Evolutionary conservation across 2,888 invertebrate species (phyloP).

Genomic region (Nemurella pictetii): DNA sequence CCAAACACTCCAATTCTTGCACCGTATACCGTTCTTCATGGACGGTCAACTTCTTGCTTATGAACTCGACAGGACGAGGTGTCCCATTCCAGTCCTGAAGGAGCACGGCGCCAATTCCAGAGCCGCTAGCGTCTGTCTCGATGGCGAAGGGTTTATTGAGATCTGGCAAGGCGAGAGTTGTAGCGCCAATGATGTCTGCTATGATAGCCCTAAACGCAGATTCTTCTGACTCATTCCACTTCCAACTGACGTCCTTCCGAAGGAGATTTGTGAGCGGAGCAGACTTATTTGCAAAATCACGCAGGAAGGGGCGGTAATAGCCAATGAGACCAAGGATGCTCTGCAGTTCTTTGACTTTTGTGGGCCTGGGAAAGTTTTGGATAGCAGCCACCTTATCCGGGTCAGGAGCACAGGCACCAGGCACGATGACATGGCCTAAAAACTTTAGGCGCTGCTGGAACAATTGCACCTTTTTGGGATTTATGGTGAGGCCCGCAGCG

Average conservation of each 20-base stretch:
- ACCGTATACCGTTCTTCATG: not conserved
- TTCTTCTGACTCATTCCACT: not conserved
- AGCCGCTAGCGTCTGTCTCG: not conserved
- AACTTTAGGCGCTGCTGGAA: not conserved
- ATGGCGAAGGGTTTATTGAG: not conserved
- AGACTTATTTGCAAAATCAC: not conserved
- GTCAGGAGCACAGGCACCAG: not conserved
- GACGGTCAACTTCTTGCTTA: not conserved
- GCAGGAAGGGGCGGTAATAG: constrained; percentile 1
- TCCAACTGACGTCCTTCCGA: constrained; percentile 5
- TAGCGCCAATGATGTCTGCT: not conserved
- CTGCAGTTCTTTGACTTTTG: constrained; percentile 6
- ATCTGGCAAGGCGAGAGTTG: not conserved
- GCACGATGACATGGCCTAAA: not conserved
- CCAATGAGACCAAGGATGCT: not conserved
- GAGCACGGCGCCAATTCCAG: not conserved
- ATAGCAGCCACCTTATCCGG: constrained; percentile 10
- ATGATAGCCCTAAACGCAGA: not conserved
- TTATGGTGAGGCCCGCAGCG: constrained; percentile 40
- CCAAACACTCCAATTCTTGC: not conserved
- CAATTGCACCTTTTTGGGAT: constrained; percentile 41
- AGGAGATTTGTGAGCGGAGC: not conserved
- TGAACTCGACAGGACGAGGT: constrained; percentile 4
- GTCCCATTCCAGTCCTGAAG: not conserved
- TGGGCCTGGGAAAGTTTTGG: not conserved